Conservation (phyloP, 2,888 invertebrate genomes). For the Nephrotoma guestfalica region DNA sequence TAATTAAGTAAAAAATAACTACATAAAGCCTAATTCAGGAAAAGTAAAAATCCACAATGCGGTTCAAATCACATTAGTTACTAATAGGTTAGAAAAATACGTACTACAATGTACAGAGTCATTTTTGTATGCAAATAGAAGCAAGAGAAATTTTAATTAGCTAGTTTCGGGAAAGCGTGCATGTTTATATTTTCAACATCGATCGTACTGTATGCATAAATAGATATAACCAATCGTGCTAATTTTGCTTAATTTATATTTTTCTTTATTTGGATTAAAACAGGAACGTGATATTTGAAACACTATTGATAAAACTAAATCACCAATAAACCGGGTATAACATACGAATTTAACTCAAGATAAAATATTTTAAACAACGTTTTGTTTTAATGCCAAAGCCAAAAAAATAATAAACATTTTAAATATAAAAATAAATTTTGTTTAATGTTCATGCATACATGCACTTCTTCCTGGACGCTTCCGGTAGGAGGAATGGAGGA, state of each 20-base stretch:
- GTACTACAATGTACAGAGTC: too few relatives aligned
- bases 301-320: neutral
- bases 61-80: too few relatives aligned
- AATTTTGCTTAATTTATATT: neutral
- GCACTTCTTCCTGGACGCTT: slow-evolving; percentile 25
- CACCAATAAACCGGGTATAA: neutral
- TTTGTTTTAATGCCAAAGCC: neutral
- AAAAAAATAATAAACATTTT: neutral
- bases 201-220: neutral
- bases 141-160: too few relatives aligned
- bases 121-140: too few relatives aligned
- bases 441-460: slow-evolving; percentile 26
- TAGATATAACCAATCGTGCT: neutral
- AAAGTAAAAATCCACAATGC: too few relatives aligned
- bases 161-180: neutral
- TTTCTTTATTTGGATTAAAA: neutral
- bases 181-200: neutral
- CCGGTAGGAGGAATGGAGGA: slow-evolving; percentile 19
- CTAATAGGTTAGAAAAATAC: too few relatives aligned
- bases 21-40: too few relatives aligned
- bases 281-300: neutral
- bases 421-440: neutral
- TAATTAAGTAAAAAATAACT: too few relatives aligned
- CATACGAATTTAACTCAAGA: neutral
- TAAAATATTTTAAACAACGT: neutral